Evolutionary conservation across 2,797 vertebrate species (phyloP).

Genomic region (Sylvilagus floridanus): DNA sequence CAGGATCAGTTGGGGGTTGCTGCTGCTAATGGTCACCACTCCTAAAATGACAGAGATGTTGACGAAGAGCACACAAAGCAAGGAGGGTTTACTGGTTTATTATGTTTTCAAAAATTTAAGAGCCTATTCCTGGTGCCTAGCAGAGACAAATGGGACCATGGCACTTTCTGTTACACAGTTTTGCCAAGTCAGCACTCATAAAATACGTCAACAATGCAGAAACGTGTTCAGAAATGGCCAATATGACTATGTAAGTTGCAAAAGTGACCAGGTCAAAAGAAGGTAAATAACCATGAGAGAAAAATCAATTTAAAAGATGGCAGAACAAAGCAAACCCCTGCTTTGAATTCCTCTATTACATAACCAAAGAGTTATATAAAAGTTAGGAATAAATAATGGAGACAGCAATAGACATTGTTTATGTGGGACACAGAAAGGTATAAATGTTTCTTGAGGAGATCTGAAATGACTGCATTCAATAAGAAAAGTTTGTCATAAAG

Average conservation of each 20-base stretch:
- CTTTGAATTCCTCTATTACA: slow-evolving; percentile 10
- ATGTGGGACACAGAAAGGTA: neutral
- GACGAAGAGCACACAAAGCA: neutral
- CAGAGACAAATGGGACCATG: neutral
- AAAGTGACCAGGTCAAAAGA: slow-evolving; percentile 24
- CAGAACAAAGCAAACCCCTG: neutral
- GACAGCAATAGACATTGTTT: slow-evolving; percentile 1
- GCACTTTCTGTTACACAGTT: neutral
- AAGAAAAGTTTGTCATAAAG: slow-evolving; percentile 42
- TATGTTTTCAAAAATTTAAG: slow-evolving; percentile 26
- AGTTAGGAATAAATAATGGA: slow-evolving; percentile 28
- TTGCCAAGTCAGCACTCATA: neutral
- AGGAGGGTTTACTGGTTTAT: neutral
- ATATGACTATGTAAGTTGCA: neutral
- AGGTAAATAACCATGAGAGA: neutral
- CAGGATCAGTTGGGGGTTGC: neutral
- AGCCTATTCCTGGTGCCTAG: neutral
- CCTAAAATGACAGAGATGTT: neutral
- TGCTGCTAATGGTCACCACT: neutral
- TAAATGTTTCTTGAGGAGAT: slow-evolving; percentile 22
- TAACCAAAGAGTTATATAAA: slow-evolving; percentile 36
- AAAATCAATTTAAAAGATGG: slow-evolving; percentile 41
- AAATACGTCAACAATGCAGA: neutral
- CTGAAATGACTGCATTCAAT: slow-evolving; percentile 33
- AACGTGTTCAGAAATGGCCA: neutral